Evolutionary conservation across 2,113 vertebrate species (phyloP).

Genomic region (Machaerirhynchus nigripectus): DNA sequence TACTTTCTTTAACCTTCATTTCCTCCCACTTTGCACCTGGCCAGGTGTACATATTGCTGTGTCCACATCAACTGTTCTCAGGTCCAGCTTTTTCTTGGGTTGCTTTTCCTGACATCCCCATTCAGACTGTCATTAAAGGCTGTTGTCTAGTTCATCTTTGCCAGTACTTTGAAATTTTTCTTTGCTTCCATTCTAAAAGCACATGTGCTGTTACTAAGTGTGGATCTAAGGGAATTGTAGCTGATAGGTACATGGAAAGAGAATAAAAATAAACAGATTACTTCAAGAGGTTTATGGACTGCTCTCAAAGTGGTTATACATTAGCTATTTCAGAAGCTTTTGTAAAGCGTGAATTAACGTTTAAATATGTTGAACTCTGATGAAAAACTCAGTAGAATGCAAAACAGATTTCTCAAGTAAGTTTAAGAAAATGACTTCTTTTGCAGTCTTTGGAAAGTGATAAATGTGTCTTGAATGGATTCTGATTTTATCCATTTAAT

Average conservation of each 20-base stretch:
- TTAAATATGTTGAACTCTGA: background rate
- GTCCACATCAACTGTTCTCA: background rate
- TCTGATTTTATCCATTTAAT: background rate
- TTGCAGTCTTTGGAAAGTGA: background rate
- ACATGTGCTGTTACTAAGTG: rapidly evolving
- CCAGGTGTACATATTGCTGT: background rate
- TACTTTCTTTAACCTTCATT: background rate
- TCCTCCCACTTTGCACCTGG: background rate
- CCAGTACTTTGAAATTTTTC: background rate
- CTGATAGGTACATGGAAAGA: background rate
- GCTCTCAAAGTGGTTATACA: background rate
- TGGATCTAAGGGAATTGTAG: background rate
- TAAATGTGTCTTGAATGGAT: background rate
- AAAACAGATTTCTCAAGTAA: background rate
- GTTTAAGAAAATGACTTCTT: background rate
- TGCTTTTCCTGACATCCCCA: background rate
- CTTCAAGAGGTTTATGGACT: background rate
- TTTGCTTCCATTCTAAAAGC: background rate
- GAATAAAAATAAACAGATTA: background rate
- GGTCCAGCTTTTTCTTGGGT: rapidly evolving
- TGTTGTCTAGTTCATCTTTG: background rate
- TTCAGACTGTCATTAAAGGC: background rate
- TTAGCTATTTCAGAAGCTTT: background rate
- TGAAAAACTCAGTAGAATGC: background rate
- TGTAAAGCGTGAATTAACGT: background rate